A percentile compares a stretch with the other conserved stretches of the same genome.
Conservation (phyloP, 1,140 invertebrate species). For the Chelonus insularis region DNA sequence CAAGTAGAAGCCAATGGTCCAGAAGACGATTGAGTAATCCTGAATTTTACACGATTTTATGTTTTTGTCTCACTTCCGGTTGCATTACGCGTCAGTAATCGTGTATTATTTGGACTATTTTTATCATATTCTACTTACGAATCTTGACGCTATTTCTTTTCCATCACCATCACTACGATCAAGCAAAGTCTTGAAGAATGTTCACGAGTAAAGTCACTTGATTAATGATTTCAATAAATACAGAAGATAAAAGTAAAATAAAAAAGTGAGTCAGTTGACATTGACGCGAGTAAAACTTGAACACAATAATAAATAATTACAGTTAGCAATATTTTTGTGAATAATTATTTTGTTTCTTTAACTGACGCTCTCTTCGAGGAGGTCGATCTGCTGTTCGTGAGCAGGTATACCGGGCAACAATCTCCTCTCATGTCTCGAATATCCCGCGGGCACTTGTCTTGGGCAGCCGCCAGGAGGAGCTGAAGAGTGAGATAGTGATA, state of each 20-base stretch:
- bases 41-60: no score
- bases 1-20: no score
- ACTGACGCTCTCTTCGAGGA: slow-evolving; percentile 1
- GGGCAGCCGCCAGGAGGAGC: slow-evolving; percentile 48
- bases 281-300: neutral
- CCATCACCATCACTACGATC: neutral
- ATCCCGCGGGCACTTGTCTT: slow-evolving; percentile 59
- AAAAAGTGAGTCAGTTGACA: neutral
- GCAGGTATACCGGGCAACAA: slow-evolving; percentile 46
- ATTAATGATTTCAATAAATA: neutral
- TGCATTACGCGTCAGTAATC: no score
- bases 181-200: neutral
- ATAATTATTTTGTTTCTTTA: slow-evolving; percentile 4
- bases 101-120: no score
- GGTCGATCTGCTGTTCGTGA: slow-evolving; percentile 28
- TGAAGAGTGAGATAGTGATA: slow-evolving; percentile 33
- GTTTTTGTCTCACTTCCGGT: no score
- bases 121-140: no score
- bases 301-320: no score
- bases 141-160: neutral
- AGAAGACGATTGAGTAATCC: no score
- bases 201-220: slow-evolving; percentile 9
- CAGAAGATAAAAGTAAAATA: no score
- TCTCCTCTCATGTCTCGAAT: slow-evolving; percentile 57
- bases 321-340: no score